Evolutionary conservation across 2,888 invertebrate species (phyloP), one percentile per base, ranked within the genome.

Genomic region (Pseudoips prasinana): DNA sequence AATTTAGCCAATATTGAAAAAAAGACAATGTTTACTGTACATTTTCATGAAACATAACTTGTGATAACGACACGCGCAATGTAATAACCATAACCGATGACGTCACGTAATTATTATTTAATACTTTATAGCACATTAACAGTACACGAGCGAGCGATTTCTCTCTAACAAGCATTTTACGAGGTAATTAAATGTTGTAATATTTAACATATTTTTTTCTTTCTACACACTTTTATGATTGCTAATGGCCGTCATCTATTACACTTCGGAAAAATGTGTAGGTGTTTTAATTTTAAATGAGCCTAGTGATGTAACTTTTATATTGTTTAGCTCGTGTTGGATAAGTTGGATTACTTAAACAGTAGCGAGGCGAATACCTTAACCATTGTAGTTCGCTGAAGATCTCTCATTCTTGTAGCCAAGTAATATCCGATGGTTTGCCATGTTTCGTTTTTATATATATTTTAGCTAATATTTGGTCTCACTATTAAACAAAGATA

Each of bases 141-240:
- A 51, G 35, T 46, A 38, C 34, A 39, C 39, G 39, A 43, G 38
- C 28, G 29, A 36, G 30, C 46, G 52, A 49, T 48, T 57, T 48
- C 46, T 50, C 54, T 56, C 58, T 50, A 60, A 58, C 58, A 52
- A 58, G 56, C 56, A 46, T 48, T 61, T 67, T 56, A 67, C 49
- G 66, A 57, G 38, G 54, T 47, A 36, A 61, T 67, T 57, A 64
- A 66, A 63, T 38, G 39, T 33, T 39, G 39, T 50, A 42, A 53
- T 51, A 56, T 64, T 60, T 49, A 45, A 54, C 14, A 37, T 38
- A 52, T 54, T 51, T 57, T 50, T 53, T 54, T 56, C 40, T 41
- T 31, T 33, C 38, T 39, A 44, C 47, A 27, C 35, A 32, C 45
- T 40, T 47, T 50, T 14, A 40, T 35, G 31, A 29, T 43, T 22